Conservation (phyloP, 2,888 invertebrate species). For the Andrena praecox region DNA sequence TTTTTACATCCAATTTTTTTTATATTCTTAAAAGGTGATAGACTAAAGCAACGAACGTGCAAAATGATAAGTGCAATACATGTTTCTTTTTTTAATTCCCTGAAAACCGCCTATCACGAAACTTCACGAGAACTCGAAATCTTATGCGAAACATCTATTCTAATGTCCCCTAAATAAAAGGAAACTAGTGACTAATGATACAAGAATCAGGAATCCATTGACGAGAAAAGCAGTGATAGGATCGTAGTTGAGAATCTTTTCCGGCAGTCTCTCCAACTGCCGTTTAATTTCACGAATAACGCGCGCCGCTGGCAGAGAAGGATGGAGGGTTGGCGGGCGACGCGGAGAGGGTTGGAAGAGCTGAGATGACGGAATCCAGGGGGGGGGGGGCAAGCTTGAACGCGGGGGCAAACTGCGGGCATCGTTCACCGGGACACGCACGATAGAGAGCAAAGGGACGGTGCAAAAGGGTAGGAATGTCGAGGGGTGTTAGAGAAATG, state of each 20-base stretch:
- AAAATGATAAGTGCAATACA: too few species aligned
- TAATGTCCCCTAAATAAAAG: too few species aligned
- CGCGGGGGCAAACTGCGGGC: constrained; percentile 51
- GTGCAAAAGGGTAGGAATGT: constrained; percentile 22
- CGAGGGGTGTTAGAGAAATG: constrained; percentile 9
- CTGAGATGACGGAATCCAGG: constrained; percentile 45
- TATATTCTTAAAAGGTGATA: too few species aligned
- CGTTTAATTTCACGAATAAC: constrained; percentile 48
- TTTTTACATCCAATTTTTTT: too few species aligned
- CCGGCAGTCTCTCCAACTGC: not conserved
- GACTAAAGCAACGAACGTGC: too few species aligned
- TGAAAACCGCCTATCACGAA: too few species aligned
- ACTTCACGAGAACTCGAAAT: too few species aligned
- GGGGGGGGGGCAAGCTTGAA: constrained; percentile 60
- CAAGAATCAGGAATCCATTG: too few species aligned
- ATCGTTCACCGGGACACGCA: constrained; percentile 60
- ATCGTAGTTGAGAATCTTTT: not conserved
- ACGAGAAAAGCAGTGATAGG: not conserved
- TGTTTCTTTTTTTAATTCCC: too few species aligned
- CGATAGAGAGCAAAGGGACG: constrained; percentile 39
- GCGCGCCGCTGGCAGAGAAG: constrained; percentile 3
- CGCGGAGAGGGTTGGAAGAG: not conserved
- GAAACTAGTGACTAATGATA: too few species aligned
- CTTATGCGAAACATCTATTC: too few species aligned
- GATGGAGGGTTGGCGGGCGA: not conserved